These are phyloP conservation scores for Toxostoma redivivum DNA, from an alignment of 2,113 vertebrate species.

Conservation along the genomic window DNA sequence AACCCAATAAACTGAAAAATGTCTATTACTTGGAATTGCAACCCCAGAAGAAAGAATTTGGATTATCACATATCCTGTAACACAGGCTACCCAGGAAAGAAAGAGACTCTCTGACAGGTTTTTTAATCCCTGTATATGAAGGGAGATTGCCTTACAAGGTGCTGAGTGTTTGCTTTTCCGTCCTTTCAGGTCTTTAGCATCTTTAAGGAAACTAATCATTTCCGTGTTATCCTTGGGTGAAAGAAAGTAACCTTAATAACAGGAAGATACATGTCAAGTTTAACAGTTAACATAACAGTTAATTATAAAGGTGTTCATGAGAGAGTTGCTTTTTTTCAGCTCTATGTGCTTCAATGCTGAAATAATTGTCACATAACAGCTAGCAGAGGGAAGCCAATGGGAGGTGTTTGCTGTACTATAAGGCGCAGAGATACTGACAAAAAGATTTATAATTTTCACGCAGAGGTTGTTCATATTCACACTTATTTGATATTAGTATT, in stretches of 20 bases:
- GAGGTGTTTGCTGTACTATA: neutral
- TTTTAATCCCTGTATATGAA: neutral
- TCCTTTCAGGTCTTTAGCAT: neutral
- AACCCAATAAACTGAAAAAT: neutral
- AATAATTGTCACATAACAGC: conserved; percentile 14
- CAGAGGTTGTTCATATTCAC: neutral
- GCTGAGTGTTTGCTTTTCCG: neutral
- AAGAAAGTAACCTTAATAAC: conserved; percentile 11
- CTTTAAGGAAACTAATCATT: conserved; percentile 11
- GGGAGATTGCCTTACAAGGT: neutral
- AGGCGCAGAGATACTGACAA: neutral
- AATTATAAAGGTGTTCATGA: conserved; percentile 14
- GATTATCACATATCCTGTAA: neutral
- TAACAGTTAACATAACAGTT: conserved; percentile 2
- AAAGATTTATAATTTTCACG: neutral
- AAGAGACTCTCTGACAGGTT: neutral
- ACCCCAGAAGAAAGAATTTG: neutral
- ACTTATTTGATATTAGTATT: conserved; percentile 57
- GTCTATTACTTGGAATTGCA: neutral
- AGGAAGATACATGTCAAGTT: neutral
- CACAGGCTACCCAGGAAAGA: neutral
- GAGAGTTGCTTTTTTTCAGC: neutral
- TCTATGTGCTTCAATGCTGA: neutral
- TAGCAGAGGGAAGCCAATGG: neutral
- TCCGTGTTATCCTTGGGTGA: neutral